These are phyloP conservation scores for Scotopteryx bipunctaria DNA, from an alignment of 2,888 invertebrate genomes.

Conservation along the genomic window DNA sequence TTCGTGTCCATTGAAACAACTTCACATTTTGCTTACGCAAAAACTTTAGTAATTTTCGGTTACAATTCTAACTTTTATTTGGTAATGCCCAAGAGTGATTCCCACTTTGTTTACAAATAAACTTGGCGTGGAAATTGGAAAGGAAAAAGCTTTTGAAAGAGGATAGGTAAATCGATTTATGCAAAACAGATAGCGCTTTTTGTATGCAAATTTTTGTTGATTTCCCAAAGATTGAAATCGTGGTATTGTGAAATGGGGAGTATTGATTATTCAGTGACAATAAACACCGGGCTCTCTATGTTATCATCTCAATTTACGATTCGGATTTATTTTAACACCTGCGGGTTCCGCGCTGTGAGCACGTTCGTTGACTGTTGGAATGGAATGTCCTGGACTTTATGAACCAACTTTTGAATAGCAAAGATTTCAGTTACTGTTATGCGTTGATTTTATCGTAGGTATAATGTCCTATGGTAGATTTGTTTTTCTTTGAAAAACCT, in stretches of 20 bases:
- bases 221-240: conserved; percentile 80
- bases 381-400: neutral
- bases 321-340: conserved; percentile 38
- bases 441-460: neutral
- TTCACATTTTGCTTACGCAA: conserved; percentile 12
- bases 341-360: conserved; percentile 15
- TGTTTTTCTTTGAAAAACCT: neutral
- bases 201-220: conserved; percentile 81
- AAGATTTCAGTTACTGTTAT: neutral
- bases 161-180: conserved; percentile 82
- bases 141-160: conserved; percentile 79
- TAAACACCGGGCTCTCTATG: conserved; percentile 49
- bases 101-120: conserved; percentile 81
- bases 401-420: conserved; percentile 1
- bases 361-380: conserved; percentile 5
- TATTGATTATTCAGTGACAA: conserved; percentile 66
- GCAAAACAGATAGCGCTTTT: conserved; percentile 81
- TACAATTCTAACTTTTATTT: conserved; percentile 74
- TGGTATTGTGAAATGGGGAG: conserved; percentile 72
- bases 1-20: neutral
- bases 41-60: conserved; percentile 64
- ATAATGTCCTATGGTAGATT: too few relatives aligned
- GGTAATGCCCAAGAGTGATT: conserved; percentile 78
- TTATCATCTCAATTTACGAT: conserved; percentile 47
- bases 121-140: conserved; percentile 77